Conservation (phyloP, 2,113 vertebrate species). For the Mesembrinibis cayennensis region DNA sequence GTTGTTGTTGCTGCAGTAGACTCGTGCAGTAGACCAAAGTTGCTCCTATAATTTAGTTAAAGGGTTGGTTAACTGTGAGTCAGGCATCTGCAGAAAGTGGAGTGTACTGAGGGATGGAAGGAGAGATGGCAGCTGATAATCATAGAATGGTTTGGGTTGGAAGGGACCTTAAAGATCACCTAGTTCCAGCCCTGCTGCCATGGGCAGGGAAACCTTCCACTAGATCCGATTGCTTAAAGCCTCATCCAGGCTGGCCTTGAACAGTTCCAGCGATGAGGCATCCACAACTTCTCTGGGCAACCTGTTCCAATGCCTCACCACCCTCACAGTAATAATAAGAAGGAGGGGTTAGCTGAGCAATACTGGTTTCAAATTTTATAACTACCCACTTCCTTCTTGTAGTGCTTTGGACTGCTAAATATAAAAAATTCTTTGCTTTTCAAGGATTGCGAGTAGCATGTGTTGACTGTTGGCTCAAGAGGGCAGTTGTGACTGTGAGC, state of each 20-base stretch:
- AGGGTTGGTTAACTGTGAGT: background rate
- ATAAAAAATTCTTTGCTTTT: background rate
- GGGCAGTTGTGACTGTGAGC: background rate
- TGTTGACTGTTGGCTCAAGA: background rate
- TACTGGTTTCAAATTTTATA: background rate
- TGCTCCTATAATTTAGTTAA: background rate
- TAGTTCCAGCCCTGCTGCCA: background rate
- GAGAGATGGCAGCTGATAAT: background rate
- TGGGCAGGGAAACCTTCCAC: too few relatives aligned
- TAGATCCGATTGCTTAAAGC: background rate
- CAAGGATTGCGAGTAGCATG: rapidly evolving
- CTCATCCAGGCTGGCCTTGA: background rate
- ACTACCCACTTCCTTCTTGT: background rate
- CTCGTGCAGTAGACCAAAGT: background rate
- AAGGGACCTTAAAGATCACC: background rate
- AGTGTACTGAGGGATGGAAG: background rate
- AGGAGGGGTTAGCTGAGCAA: background rate
- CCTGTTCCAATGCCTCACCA: background rate
- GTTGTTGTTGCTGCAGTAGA: background rate
- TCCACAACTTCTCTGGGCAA: background rate
- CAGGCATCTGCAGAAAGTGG: background rate
- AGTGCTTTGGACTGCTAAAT: background rate
- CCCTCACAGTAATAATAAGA: background rate
- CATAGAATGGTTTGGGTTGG: background rate
- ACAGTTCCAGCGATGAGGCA: background rate